A percentile compares a stretch with the other conserved stretches of the same genome.
These are phyloP conservation scores for Oncopodura yosiiana DNA, from an alignment of 1,140 invertebrate species.

Conservation along the genomic window DNA sequence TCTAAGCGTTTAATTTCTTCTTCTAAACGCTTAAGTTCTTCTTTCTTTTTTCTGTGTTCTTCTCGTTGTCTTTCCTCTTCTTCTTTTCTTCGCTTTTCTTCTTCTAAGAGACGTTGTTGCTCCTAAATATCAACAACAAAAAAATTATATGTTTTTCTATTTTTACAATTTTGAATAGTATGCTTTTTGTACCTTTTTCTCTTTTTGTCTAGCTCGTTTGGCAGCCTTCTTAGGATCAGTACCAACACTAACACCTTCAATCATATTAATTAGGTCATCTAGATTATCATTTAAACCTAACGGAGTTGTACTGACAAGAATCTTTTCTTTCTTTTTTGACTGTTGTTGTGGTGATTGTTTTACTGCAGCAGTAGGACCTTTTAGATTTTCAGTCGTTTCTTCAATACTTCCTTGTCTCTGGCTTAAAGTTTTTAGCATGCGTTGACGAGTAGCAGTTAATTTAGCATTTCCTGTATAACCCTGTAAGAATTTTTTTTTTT, in stretches of 20 bases:
- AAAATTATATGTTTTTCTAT: not conserved
- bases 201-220: slow-evolving; percentile 23
- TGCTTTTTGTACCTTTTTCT: slow-evolving; percentile 12
- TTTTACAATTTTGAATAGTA: not conserved
- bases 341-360: not conserved
- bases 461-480: slow-evolving; percentile 1
- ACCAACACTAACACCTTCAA: slow-evolving; percentile 15
- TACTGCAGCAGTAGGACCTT: not conserved
- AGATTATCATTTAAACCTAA: slow-evolving; percentile 10
- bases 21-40: not conserved
- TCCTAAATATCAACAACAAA: not conserved
- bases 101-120: not conserved
- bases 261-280: slow-evolving; percentile 20
- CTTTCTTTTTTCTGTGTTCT: not conserved
- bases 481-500: not conserved
- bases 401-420: not conserved
- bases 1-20: not conserved
- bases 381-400: not conserved
- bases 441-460: slow-evolving; percentile 4
- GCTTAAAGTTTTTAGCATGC: slow-evolving; percentile 7
- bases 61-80: slow-evolving; percentile 3
- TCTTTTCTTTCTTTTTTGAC: not conserved
- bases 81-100: slow-evolving; percentile 7
- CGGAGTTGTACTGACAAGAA: not conserved
- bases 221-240: slow-evolving; percentile 16